Evolutionary conservation across 2,113 vertebrate genomes (phyloP), one percentile per base, ranked within the genome.

Genomic region (Trogon melanurus): DNA sequence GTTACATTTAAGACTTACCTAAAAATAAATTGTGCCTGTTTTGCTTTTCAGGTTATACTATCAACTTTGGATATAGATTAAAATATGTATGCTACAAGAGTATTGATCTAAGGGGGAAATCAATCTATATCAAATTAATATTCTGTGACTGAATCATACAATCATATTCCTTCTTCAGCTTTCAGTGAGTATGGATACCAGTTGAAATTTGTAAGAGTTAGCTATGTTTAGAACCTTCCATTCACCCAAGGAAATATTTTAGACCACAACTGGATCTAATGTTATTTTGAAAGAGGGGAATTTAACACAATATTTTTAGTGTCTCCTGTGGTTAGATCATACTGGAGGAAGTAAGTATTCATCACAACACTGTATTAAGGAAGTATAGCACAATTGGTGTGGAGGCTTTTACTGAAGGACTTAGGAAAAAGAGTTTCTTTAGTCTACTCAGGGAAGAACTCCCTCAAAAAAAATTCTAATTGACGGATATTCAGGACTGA

Each of bases 51-150:
- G 86, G 83, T 62, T 10, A 41, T 62, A 70, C 20, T 44, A 90
- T 78, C 75, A 93, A 58, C 82, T 96, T 90, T 95, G 82, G 82
- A 94, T 95, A 73, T 92, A 94, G 60, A 96, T 93, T 90, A 93
- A 97, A 94, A 83, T 66, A 76, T 26, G 20, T 29, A 23, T 70
- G 36, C 16, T 66, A 13, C 17, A 21, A 79, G 61, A 83, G 25
- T 66, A 96, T 88, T 83, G 90, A 93, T 93, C 75, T 83, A 47
- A 62, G 79, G 25, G 36, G 10, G 9, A 57, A 71, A 96, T 78
- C 41, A 83, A 79, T 88, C 10, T 73, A 70, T 88, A 90, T 78
- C 47, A 88, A 76, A 94, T 88, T 73, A 79, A 62, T 90, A 88
- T 88, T 90, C 71, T 74, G 21, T 66, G 82, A 51, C 44, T 70